These are phyloP conservation scores for Leptopilina drosophilae DNA, from an alignment of 2,888 invertebrate species.

Conservation along the genomic window DNA sequence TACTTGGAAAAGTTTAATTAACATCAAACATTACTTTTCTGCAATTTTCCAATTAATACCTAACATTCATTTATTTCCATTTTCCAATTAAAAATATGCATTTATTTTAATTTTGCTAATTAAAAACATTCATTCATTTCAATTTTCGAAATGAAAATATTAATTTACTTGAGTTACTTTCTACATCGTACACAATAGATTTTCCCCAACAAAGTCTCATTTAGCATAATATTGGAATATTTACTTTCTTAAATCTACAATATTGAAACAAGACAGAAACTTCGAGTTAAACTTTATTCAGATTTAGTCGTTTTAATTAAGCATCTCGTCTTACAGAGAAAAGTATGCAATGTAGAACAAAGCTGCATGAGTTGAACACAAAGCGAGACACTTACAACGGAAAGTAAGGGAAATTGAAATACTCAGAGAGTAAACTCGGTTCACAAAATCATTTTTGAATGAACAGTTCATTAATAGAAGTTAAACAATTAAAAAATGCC, in stretches of 20 bases:
- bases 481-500: background rate
- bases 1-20: too few relatives aligned
- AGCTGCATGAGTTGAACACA: constrained; percentile 10
- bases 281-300: background rate
- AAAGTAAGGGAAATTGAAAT: constrained; percentile 28
- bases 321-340: constrained; percentile 12
- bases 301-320: constrained; percentile 26
- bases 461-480: background rate
- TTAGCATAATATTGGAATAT: background rate
- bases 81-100: too few relatives aligned
- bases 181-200: too few relatives aligned
- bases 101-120: too few relatives aligned
- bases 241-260: background rate
- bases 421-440: constrained; percentile 31
- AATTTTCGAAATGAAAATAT: too few relatives aligned
- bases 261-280: background rate
- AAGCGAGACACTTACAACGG: constrained; percentile 8
- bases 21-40: too few relatives aligned
- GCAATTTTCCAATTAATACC: too few relatives aligned
- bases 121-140: too few relatives aligned
- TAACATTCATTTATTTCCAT: too few relatives aligned
- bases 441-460: background rate
- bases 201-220: too few relatives aligned
- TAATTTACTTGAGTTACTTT: too few relatives aligned
- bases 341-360: constrained; percentile 7